Conservation (phyloP, 2,888 invertebrate species). For the Himalopsyche tibetana region DNA sequence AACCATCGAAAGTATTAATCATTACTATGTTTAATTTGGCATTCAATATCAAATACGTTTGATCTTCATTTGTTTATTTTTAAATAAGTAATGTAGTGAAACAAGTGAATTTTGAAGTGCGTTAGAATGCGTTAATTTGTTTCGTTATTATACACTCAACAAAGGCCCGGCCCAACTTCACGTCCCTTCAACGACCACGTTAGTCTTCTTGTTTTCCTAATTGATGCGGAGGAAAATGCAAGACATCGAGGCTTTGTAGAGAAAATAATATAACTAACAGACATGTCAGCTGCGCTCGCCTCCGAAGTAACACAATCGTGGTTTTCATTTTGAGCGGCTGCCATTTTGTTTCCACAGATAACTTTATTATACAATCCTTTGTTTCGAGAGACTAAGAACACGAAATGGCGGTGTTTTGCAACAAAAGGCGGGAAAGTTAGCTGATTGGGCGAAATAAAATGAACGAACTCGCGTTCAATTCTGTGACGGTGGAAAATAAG, state of each 20-base stretch:
- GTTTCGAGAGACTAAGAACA: slow-evolving; percentile 21
- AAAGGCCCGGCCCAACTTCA: not conserved
- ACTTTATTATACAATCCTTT: slow-evolving; percentile 34
- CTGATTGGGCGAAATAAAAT: slow-evolving; percentile 19
- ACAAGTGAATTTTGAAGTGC: no score
- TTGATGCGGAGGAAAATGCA: slow-evolving; percentile 27
- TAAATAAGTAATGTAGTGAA: no score
- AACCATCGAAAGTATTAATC: no score
- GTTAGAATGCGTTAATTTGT: no score
- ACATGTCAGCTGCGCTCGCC: slow-evolving; percentile 20
- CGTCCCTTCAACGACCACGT: slow-evolving; percentile 11
- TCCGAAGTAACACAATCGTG: slow-evolving; percentile 8
- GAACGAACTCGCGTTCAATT: slow-evolving; percentile 4
- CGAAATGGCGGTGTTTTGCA: slow-evolving; percentile 19
- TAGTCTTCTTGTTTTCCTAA: slow-evolving; percentile 15
- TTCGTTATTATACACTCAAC: no score
- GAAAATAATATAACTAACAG: slow-evolving; percentile 7
- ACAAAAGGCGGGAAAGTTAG: slow-evolving; percentile 34
- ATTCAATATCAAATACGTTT: no score
- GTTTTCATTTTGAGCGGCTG: slow-evolving; percentile 20
- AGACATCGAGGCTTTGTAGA: slow-evolving; percentile 14
- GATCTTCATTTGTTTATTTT: no score
- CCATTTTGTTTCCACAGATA: slow-evolving; percentile 20
- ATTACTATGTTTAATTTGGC: no score
- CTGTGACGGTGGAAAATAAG: not conserved